Evolutionary conservation across 2,888 invertebrate species (phyloP).

Genomic region (Thumatha senex): DNA sequence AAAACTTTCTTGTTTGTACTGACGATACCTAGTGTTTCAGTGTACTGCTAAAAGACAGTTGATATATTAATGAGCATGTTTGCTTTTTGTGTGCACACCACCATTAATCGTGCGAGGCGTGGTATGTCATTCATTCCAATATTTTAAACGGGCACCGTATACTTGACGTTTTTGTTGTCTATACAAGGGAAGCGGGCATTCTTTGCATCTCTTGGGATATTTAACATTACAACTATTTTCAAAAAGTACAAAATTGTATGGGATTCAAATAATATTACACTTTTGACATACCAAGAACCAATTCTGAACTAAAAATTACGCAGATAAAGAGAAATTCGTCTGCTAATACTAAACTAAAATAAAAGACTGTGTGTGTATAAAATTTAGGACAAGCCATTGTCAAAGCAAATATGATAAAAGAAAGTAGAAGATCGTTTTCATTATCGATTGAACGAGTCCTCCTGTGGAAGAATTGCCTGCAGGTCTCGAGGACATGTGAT

Average conservation of each 20-base stretch:
- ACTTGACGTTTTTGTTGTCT: conserved; percentile 76
- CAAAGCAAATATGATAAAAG: too few relatives aligned
- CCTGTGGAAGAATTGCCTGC: too few relatives aligned
- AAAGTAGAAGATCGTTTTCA: too few relatives aligned
- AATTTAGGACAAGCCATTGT: too few relatives aligned
- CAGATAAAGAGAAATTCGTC: too few relatives aligned
- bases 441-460: too few relatives aligned
- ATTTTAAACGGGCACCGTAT: conserved; percentile 76
- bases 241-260: neutral
- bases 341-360: too few relatives aligned
- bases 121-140: conserved; percentile 84
- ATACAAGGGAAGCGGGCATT: conserved; percentile 72
- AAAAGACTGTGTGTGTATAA: too few relatives aligned
- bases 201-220: conserved; percentile 55
- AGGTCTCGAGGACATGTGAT: too few relatives aligned
- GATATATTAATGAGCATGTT: conserved; percentile 82
- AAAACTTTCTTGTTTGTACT: conserved; percentile 43
- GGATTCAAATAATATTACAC: neutral
- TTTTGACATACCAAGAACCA: neutral
- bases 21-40: conserved; percentile 65
- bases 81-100: conserved; percentile 76
- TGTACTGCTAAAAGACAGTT: conserved; percentile 77
- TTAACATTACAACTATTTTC: conserved; percentile 41
- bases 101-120: conserved; percentile 81
- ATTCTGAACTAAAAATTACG: too few relatives aligned